Evolutionary conservation across 2,797 vertebrate species (phyloP).

Genomic region (Helarctos malayanus): DNA sequence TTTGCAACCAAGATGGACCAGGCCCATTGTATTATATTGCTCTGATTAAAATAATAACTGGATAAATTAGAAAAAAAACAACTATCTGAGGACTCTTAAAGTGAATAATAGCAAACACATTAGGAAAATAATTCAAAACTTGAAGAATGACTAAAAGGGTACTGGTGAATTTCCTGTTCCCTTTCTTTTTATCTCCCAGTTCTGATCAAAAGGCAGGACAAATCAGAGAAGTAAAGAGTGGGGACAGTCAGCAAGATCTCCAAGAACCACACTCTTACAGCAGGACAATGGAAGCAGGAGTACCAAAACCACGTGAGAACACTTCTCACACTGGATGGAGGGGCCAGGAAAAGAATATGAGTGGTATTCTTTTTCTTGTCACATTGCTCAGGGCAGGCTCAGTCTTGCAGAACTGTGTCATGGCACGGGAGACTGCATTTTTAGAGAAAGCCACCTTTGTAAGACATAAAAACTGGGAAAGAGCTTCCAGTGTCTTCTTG

Average conservation of each 20-base stretch:
- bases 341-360: not conserved
- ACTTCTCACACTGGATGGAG: not conserved
- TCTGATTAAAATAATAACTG: not conserved
- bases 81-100: not conserved
- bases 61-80: not conserved
- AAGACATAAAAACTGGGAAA: not conserved
- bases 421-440: not conserved
- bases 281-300: not conserved
- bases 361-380: not conserved
- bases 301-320: not conserved
- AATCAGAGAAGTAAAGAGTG: not conserved
- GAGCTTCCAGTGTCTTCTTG: not conserved
- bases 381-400: not conserved
- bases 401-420: not conserved
- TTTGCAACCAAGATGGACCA: not conserved
- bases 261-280: not conserved
- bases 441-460: not conserved
- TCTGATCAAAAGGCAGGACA: not conserved
- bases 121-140: not conserved
- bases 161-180: not conserved
- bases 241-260: not conserved
- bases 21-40: not conserved
- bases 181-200: not conserved
- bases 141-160: not conserved
- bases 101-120: not conserved